A percentile compares a stretch with the other conserved stretches of the same genome.
These are phyloP conservation scores for Hofmannophila pseudospretella DNA, from an alignment of 2,888 invertebrate genomes.

Conservation along the genomic window DNA sequence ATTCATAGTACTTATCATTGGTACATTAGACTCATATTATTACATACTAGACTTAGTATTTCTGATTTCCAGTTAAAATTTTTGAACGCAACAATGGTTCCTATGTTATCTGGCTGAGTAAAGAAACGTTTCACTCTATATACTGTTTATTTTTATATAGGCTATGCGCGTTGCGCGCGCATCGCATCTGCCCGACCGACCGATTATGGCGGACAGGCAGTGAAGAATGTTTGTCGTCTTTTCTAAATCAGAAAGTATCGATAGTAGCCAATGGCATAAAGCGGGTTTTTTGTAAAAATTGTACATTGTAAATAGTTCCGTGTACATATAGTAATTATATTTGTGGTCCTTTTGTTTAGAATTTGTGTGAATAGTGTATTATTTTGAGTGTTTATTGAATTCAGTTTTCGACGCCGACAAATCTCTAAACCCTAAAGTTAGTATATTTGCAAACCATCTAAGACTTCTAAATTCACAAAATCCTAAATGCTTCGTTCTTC, in stretches of 20 bases:
- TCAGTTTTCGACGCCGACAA: conserved; percentile 81
- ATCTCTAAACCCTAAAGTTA: conserved; percentile 57
- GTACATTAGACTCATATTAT: too few relatives aligned
- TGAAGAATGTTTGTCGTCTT: conserved; percentile 74
- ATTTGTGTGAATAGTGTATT: conserved; percentile 80
- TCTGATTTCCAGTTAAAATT: too few relatives aligned
- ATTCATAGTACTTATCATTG: too few relatives aligned
- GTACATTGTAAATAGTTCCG: conserved; percentile 85
- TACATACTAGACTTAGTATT: too few relatives aligned
- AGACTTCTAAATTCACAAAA: conserved; percentile 39
- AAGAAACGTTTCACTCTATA: conserved; percentile 22
- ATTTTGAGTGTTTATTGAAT: conserved; percentile 78
- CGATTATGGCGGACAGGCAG: conserved; percentile 76
- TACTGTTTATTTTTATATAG: conserved; percentile 65
- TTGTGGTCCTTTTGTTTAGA: conserved; percentile 79
- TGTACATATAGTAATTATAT: conserved; percentile 86
- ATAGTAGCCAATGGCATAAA: conserved; percentile 83
- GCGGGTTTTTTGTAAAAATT: conserved; percentile 79
- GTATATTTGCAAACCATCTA: conserved; percentile 59
- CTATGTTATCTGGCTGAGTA: too few relatives aligned
- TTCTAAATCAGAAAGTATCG: conserved; percentile 80
- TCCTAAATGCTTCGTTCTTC: conserved; percentile 25
- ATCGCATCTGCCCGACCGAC: conserved; percentile 65
- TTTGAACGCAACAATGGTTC: too few relatives aligned
- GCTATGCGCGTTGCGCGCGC: conserved; percentile 77